phyloP scores from a whole-genome alignment of 2,113 vertebrate species.

The Ceuthmochares aereus region DNA sequence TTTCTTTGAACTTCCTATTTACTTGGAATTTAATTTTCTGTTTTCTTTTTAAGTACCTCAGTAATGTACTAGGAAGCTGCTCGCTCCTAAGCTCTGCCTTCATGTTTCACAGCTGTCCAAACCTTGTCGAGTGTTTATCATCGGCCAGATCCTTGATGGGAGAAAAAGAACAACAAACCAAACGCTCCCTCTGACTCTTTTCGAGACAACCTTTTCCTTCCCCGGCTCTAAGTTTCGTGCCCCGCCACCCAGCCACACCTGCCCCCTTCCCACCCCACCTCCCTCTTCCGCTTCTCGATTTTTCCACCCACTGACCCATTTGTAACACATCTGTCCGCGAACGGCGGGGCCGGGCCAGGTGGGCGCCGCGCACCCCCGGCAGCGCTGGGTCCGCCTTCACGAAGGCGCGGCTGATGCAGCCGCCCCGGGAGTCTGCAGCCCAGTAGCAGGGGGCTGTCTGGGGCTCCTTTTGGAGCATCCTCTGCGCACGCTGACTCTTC shows the following conservation, averaged over 20 bases:
- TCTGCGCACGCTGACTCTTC: too few species aligned
- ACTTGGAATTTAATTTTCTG: neutral
- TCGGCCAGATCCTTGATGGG: neutral
- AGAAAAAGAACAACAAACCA: neutral
- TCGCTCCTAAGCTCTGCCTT: neutral
- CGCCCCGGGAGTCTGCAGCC: rapidly evolving
- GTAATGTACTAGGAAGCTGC: neutral
- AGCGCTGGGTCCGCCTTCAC: neutral
- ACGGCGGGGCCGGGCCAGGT: neutral
- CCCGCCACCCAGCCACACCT: too few species aligned
- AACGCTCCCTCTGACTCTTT: neutral
- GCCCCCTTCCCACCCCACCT: too few species aligned
- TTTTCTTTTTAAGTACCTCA: neutral
- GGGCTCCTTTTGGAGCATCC: too few species aligned
- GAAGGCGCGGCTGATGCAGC: rapidly evolving
- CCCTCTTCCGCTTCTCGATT: neutral
- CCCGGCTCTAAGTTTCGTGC: neutral
- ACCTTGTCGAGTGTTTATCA: rapidly evolving
- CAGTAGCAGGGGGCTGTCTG: too few species aligned
- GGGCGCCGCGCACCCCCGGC: neutral
- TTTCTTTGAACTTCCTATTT: neutral
- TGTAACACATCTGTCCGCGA: rapidly evolving
- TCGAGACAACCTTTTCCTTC: neutral
- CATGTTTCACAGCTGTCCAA: neutral
- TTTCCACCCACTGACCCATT: neutral